These are phyloP conservation scores for Chlamydotis undulata DNA, from an alignment of 2,113 vertebrate genomes.

Conservation along the genomic window DNA sequence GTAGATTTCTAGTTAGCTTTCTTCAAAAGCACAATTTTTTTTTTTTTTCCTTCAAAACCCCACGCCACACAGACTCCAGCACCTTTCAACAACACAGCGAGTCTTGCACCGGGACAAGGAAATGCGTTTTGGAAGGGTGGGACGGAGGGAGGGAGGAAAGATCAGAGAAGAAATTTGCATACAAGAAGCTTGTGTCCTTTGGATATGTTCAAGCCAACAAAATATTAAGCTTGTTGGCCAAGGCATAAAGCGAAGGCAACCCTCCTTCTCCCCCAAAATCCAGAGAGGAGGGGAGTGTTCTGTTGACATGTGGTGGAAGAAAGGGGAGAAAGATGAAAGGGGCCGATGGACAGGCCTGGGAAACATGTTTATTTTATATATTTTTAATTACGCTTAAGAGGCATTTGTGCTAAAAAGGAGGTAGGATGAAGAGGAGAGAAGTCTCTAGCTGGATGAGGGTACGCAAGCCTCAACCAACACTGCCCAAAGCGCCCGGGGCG, in stretches of 20 bases:
- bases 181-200: neutral
- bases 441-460: neutral
- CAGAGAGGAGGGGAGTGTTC: neutral
- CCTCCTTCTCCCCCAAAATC: neutral
- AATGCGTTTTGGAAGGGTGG: neutral
- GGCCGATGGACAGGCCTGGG: neutral
- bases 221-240: neutral
- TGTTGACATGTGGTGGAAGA: slow-evolving; percentile 24
- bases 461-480: neutral
- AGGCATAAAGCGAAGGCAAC: slow-evolving; percentile 20
- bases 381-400: slow-evolving; percentile 15
- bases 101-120: neutral
- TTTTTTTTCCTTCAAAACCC: neutral
- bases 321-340: slow-evolving; percentile 32
- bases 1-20: neutral
- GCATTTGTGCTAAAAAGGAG: neutral
- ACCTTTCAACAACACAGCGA: neutral
- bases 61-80: neutral
- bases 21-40: neutral
- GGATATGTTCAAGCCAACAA: neutral
- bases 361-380: slow-evolving; percentile 9
- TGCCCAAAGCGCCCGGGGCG: neutral
- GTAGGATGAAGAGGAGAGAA: neutral
- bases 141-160: neutral
- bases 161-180: slow-evolving; percentile 27